Evolutionary conservation across 2,113 vertebrate species (phyloP).

Genomic region (Aphelocoma coerulescens): DNA sequence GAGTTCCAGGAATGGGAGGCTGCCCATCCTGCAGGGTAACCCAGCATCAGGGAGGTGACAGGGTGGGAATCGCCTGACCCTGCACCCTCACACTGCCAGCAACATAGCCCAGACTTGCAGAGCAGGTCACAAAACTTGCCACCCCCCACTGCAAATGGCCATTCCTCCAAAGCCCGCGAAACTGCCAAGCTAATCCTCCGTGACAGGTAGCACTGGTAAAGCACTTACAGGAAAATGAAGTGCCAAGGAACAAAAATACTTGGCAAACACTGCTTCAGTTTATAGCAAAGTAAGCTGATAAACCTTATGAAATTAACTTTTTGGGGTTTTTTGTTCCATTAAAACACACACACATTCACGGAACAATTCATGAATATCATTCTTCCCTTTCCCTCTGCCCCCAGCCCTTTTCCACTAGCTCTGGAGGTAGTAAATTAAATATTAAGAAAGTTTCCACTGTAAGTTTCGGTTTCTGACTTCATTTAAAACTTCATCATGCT

Average conservation of each 20-base stretch:
- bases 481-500: conserved; percentile 33
- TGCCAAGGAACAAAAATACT: not conserved
- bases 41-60: not conserved
- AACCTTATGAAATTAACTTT: not conserved
- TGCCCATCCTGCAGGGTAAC: not conserved
- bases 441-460: conserved; percentile 42
- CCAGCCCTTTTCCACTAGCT: conserved; percentile 19
- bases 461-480: conserved; percentile 33
- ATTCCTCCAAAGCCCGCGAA: accelerated
- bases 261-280: not conserved
- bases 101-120: not conserved
- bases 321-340: not conserved
- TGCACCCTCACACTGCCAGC: not conserved
- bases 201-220: not conserved
- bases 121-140: not conserved
- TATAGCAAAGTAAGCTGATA: not conserved
- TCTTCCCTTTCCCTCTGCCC: not conserved
- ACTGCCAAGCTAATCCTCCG: accelerated
- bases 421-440: conserved; percentile 12
- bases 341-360: not conserved
- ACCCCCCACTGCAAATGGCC: accelerated
- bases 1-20: not conserved
- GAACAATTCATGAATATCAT: not conserved
- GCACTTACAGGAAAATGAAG: not conserved
- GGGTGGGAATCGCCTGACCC: not conserved